phyloP scores from a whole-genome alignment of 2,113 vertebrate genomes.

The Lonchura striata region DNA sequence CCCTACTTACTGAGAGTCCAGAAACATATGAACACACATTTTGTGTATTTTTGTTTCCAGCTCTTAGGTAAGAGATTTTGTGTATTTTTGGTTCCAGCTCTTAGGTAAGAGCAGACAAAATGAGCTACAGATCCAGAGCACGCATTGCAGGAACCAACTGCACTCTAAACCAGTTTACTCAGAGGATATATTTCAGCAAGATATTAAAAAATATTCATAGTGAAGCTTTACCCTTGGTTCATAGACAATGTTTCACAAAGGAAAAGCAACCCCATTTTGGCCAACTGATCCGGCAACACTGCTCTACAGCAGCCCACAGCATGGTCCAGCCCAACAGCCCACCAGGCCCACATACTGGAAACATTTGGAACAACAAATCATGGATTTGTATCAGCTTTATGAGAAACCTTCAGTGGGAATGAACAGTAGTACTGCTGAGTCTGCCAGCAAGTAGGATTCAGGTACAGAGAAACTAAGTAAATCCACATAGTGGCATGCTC shows the following conservation, averaged over 20 bases:
- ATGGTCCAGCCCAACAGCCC: not conserved
- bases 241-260: not conserved
- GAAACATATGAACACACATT: not conserved
- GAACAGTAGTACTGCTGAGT: not conserved
- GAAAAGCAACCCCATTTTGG: not conserved
- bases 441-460: not conserved
- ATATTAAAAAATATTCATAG: not conserved
- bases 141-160: accelerated
- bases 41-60: not conserved
- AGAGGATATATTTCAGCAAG: not conserved
- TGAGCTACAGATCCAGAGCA: not conserved
- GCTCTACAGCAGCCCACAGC: not conserved
- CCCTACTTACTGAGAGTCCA: not conserved
- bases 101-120: not conserved
- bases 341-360: accelerated
- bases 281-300: not conserved
- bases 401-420: not conserved
- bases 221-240: not conserved
- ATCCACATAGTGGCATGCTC: not conserved
- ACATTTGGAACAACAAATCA: not conserved
- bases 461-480: not conserved
- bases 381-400: not conserved
- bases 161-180: not conserved
- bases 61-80: not conserved
- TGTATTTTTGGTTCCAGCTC: not conserved